Evolutionary conservation across 2,888 invertebrate genomes (phyloP).

Genomic region (Drosophila eohydei): DNA sequence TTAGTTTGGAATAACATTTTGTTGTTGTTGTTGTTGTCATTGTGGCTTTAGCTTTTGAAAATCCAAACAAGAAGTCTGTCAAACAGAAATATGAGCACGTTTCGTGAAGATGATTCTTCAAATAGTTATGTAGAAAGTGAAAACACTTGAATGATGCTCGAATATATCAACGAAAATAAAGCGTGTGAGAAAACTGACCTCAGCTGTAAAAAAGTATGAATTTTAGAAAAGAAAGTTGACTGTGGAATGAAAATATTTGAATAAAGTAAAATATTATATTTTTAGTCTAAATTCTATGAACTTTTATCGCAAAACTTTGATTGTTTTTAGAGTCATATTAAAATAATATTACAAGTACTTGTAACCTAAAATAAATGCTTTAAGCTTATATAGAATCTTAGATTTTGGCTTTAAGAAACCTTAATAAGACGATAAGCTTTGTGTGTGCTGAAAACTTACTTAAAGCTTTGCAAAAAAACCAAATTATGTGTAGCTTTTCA

Average conservation of each 20-base stretch:
- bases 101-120: conserved; percentile 45
- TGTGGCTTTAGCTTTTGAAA: conserved; percentile 4
- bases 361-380: too few relatives aligned
- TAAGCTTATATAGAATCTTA: too few relatives aligned
- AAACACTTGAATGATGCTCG: conserved; percentile 35
- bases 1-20: conserved; percentile 33
- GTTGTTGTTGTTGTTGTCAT: conserved; percentile 6
- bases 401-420: too few relatives aligned
- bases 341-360: too few relatives aligned
- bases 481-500: too few relatives aligned
- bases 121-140: conserved; percentile 47
- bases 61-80: conserved; percentile 3
- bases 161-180: conserved; percentile 11
- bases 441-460: too few relatives aligned
- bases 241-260: not conserved
- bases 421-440: too few relatives aligned
- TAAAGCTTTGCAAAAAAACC: too few relatives aligned
- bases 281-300: not conserved
- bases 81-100: conserved; percentile 16
- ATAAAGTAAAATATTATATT: not conserved
- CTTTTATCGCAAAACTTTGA: too few relatives aligned
- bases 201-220: not conserved
- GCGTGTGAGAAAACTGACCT: conserved; percentile 32
- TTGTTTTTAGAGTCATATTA: too few relatives aligned
- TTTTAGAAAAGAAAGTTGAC: not conserved